Percentiles rank a stretch among this genome's conserved stretches.
These are phyloP conservation scores for Sebastes vulpes DNA, from an alignment of 2,797 vertebrate genomes.

Conservation along the genomic window DNA sequence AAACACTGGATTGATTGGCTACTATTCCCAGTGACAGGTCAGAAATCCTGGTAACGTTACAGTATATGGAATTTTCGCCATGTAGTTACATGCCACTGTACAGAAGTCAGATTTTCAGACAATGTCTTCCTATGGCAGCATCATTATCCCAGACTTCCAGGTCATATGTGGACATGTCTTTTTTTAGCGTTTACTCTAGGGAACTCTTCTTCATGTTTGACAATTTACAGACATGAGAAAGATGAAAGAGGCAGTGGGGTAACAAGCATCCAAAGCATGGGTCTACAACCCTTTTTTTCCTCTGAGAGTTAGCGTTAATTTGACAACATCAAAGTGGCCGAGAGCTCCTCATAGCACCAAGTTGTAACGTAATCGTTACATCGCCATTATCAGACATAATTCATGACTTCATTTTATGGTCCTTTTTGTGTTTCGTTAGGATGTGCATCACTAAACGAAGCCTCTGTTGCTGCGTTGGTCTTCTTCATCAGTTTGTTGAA, in stretches of 20 bases:
- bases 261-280: not conserved
- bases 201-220: not conserved
- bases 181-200: not conserved
- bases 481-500: not conserved
- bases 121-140: not conserved
- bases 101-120: not conserved
- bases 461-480: no score
- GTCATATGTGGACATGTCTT: not conserved
- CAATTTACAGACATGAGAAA: not conserved
- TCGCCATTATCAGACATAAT: not conserved
- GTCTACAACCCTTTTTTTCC: no score
- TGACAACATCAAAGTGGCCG: not conserved
- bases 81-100: not conserved
- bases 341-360: not conserved
- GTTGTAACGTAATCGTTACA: no score
- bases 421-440: not conserved
- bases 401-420: not conserved
- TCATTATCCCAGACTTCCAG: not conserved
- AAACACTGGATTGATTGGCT: not conserved
- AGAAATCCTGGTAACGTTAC: not conserved
- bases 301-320: not conserved
- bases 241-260: not conserved
- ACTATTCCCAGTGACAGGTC: not conserved
- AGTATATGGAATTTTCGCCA: not conserved
- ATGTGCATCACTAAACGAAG: not conserved